A percentile compares a stretch with the other conserved stretches of the same genome.
Evolutionary conservation across 2,113 vertebrate genomes (phyloP).

Genomic region (Accipiter cooperii): DNA sequence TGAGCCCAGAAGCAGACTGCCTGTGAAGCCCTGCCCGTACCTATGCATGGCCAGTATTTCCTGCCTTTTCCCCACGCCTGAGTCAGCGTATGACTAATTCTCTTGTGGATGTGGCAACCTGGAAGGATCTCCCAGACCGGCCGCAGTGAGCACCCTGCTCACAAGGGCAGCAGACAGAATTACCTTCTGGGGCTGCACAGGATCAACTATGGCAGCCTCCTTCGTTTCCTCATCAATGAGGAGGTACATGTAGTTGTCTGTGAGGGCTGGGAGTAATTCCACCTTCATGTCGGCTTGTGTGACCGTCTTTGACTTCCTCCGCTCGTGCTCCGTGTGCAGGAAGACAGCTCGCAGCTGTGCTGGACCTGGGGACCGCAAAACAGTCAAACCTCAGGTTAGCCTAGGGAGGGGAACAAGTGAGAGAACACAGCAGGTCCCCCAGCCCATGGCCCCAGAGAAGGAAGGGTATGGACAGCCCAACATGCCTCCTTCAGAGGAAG

Average conservation of each 20-base stretch:
- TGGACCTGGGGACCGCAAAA: conserved; percentile 64
- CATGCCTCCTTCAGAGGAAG: neutral
- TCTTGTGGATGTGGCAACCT: neutral
- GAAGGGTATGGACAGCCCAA: neutral
- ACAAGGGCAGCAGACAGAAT: accelerated
- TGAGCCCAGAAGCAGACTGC: neutral
- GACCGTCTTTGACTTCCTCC: conserved; percentile 69
- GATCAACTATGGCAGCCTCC: conserved; percentile 92
- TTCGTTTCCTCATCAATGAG: conserved; percentile 85
- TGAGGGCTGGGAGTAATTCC: conserved; percentile 88
- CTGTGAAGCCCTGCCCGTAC: neutral
- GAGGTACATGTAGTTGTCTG: conserved; percentile 99
- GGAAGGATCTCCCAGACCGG: neutral
- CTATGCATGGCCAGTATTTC: neutral
- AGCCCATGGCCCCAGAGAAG: neutral
- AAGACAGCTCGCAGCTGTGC: conserved; percentile 56
- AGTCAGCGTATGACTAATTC: neutral
- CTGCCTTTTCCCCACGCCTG: neutral
- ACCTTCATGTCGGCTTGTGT: conserved; percentile 84
- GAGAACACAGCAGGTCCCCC: neutral
- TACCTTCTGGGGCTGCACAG: conserved; percentile 93
- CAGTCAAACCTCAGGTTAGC: neutral
- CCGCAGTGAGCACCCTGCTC: neutral
- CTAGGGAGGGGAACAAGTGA: neutral
- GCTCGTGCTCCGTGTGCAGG: conserved; percentile 36